Evolutionary conservation across 2,113 vertebrate genomes (phyloP).

Genomic region (Lamprologus ornatipinnis): DNA sequence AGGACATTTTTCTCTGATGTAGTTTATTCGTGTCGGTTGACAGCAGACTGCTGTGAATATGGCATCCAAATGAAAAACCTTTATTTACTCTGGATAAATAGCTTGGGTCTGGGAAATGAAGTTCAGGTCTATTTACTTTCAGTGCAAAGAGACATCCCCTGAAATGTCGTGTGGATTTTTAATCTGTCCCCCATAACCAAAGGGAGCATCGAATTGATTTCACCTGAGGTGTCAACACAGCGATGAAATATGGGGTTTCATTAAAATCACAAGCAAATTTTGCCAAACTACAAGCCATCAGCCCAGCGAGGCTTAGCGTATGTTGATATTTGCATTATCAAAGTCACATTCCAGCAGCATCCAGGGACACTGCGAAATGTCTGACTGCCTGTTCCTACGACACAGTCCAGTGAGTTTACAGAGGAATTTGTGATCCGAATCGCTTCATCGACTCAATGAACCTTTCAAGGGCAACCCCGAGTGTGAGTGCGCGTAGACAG

Average conservation of each 20-base stretch:
- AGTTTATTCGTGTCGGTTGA: background rate
- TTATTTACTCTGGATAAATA: background rate
- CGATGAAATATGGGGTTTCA: conserved; percentile 9
- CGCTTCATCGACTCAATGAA: conserved; percentile 23
- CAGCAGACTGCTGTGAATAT: background rate
- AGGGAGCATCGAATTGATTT: background rate
- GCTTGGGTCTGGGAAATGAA: background rate
- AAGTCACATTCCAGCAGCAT: conserved; percentile 27
- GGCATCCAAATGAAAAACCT: background rate
- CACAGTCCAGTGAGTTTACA: conserved; percentile 27
- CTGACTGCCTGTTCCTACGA: conserved; percentile 24
- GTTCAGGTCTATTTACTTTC: background rate
- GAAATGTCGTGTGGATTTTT: background rate
- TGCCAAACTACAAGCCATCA: background rate
- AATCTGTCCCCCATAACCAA: background rate
- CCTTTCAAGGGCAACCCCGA: conserved; percentile 26
- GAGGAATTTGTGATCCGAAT: conserved; percentile 31
- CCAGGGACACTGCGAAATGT: conserved; percentile 23
- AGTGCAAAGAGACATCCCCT: background rate
- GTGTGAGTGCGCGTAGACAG: background rate
- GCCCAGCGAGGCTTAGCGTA: background rate
- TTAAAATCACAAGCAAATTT: conserved; percentile 13
- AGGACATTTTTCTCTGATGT: background rate
- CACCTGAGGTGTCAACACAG: background rate
- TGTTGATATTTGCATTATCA: conserved; percentile 43